Conservation (phyloP, 2,113 vertebrate species). For the Ivindomyrus marchei region DNA sequence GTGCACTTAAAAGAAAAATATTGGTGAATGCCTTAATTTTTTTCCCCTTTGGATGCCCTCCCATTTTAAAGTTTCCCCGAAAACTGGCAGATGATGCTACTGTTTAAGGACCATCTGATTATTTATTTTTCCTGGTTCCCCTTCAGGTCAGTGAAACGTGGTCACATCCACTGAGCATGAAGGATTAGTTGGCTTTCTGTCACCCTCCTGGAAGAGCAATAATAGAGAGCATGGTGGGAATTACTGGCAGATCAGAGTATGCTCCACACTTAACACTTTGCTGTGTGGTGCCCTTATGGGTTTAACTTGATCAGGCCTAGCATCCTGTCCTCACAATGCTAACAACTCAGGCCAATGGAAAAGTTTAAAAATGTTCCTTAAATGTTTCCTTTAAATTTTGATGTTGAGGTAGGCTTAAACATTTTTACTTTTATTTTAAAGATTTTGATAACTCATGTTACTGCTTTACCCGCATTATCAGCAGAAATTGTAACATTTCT, state of each 20-base stretch:
- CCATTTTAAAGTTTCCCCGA: not conserved
- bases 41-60: not conserved
- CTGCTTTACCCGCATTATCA: not conserved
- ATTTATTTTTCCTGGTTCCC: not conserved
- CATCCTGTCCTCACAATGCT: not conserved
- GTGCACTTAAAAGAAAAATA: not conserved
- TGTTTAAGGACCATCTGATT: not conserved
- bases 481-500: not conserved
- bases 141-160: not conserved
- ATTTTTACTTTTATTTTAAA: not conserved
- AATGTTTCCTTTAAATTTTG: not conserved
- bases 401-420: not conserved
- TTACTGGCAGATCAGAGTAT: not conserved
- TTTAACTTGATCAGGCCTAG: not conserved
- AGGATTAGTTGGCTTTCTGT: not conserved
- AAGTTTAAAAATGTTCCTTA: not conserved
- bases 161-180: not conserved
- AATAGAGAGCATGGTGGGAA: not conserved
- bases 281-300: not conserved
- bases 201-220: not conserved
- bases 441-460: not conserved
- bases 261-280: not conserved
- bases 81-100: not conserved
- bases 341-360: not conserved
- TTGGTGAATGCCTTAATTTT: not conserved